Evolutionary conservation across 1,140 invertebrate species (phyloP).

Genomic region (Holotrichia oblita): DNA sequence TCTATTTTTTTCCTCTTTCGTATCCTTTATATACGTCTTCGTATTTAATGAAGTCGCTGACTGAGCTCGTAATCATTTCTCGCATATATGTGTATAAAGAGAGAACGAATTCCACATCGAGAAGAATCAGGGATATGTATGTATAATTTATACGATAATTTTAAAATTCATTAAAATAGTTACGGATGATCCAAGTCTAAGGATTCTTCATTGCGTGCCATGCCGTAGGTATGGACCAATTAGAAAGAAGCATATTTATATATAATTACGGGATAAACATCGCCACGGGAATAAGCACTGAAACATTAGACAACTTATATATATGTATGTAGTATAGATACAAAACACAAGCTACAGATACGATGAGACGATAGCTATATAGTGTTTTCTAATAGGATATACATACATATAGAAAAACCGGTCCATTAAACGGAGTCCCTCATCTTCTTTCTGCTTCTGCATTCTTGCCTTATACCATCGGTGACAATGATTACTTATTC

Average conservation of each 20-base stretch:
- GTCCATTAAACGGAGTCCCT: not conserved
- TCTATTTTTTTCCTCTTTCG: not conserved
- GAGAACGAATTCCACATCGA: not conserved
- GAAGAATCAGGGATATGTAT: not conserved
- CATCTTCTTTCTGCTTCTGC: not conserved
- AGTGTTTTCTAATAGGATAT: not conserved
- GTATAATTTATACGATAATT: constrained; percentile 7
- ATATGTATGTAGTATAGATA: not conserved
- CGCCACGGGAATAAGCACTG: not conserved
- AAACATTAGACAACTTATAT: not conserved
- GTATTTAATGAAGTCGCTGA: constrained; percentile 7
- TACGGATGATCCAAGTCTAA: not conserved
- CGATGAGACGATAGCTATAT: too few species aligned
- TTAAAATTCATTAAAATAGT: constrained; percentile 14
- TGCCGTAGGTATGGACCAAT: not conserved
- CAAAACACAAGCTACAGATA: too few species aligned
- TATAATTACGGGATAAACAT: not conserved
- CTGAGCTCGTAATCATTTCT: not conserved
- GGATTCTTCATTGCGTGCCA: not conserved
- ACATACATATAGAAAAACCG: not conserved
- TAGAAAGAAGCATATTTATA: not conserved
- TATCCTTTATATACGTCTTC: not conserved
- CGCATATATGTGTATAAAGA: not conserved
- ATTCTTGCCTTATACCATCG: not conserved
- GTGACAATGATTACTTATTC: not conserved